Evolutionary conservation across 2,888 invertebrate genomes (phyloP).

Genomic region (Diarsia rubi): DNA sequence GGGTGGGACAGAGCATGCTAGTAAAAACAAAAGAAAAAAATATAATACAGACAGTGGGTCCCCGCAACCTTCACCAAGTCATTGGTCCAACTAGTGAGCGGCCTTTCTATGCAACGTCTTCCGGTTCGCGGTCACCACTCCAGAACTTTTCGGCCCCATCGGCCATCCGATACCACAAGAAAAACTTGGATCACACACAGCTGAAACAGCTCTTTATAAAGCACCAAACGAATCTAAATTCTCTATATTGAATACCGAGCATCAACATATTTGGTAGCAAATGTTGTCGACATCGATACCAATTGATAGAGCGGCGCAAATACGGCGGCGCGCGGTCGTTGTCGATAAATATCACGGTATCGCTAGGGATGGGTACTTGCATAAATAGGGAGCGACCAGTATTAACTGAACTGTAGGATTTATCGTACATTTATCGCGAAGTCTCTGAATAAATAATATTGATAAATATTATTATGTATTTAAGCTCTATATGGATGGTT

Average conservation of each 20-base stretch:
- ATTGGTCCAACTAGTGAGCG: no score
- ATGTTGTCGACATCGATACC: conserved; percentile 47
- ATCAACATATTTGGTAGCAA: conserved; percentile 39
- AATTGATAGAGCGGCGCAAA: conserved; percentile 45
- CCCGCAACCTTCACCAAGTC: no score
- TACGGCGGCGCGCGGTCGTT: conserved; percentile 33
- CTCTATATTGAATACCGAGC: conserved; percentile 21
- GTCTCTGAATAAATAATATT: background rate
- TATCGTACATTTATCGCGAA: conserved; percentile 14
- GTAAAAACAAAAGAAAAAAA: no score
- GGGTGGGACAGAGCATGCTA: no score
- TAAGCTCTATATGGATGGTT: no score
- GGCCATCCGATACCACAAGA: no score
- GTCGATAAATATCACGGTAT: conserved; percentile 56
- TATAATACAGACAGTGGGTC: no score
- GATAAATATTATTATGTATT: background rate
- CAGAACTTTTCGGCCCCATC: no score
- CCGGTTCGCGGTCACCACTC: no score
- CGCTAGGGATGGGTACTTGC: conserved; percentile 33
- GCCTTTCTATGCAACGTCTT: no score
- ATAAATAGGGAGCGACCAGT: conserved; percentile 35
- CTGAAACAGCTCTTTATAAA: conserved; percentile 9
- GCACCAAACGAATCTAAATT: background rate
- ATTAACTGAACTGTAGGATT: conserved; percentile 34
- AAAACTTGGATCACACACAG: background rate